These are phyloP conservation scores for Chloroceryle aenea DNA, from an alignment of 2,113 vertebrate genomes.

Conservation along the genomic window DNA sequence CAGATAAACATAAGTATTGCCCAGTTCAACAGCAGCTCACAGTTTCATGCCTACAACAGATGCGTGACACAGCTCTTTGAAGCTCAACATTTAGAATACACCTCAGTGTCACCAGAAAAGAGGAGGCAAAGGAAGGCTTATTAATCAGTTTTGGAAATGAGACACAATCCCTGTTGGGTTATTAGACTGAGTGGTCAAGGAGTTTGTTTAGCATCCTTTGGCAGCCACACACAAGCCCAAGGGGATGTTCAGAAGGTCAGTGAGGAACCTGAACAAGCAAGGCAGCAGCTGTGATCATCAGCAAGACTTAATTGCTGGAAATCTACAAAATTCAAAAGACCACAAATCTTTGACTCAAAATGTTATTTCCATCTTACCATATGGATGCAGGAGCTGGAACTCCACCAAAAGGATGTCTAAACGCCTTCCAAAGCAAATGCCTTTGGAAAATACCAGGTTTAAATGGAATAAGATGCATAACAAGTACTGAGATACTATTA, in stretches of 20 bases:
- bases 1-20: rapidly evolving
- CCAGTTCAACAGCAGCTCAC: background rate
- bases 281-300: background rate
- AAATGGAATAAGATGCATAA: slow-evolving; percentile 16
- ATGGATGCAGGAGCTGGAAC: slow-evolving; percentile 57
- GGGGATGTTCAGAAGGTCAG: background rate
- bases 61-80: rapidly evolving
- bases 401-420: slow-evolving; percentile 59
- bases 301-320: background rate
- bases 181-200: background rate
- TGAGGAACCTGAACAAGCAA: rapidly evolving
- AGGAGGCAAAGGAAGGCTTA: background rate
- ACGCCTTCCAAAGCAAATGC: slow-evolving; percentile 49
- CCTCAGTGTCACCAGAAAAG: background rate
- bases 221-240: background rate
- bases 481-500: background rate
- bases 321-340: background rate
- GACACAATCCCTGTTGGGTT: background rate
- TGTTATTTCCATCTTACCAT: slow-evolving; percentile 57
- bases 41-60: background rate
- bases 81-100: background rate
- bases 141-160: background rate
- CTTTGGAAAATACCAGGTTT: slow-evolving; percentile 51
- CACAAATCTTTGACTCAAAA: slow-evolving; percentile 22
- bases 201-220: background rate